Evolutionary conservation across 2,113 vertebrate species (phyloP), one percentile per base, ranked within the genome.

Genomic region (Hemiprocne comata): DNA sequence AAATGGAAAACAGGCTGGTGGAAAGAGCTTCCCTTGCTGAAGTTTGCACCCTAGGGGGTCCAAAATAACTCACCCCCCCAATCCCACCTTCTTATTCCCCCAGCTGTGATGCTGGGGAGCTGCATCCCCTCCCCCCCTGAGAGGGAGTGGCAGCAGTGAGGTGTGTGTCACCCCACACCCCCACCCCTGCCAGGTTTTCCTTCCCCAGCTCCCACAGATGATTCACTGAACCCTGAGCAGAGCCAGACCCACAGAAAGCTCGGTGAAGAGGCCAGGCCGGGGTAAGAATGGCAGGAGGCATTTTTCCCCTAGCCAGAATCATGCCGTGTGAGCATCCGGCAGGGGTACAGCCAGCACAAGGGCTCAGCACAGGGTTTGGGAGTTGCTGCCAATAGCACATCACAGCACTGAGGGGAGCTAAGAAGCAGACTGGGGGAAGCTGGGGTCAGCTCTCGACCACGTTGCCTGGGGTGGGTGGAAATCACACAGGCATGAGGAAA

Each of bases 371-470:
- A 1, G 4, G 13, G 21, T 3, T 29, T 16, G 28, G 6, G 31
- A 53, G 7, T 11, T 38, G 66, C 36, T 74, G 61, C 58, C 75
- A 7, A 18, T 5, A 79, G 78, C 67, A 46, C 38, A 25, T 73
- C 24, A 10, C 17, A 18, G 44, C 42, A 7, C 36, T 4, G 28
- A 44, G 69, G 34, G 20, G 31, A 75, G 75, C 42, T 40, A 51
- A 44, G 69, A 40, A 70, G 29, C 14, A 54, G 48, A 13, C 18
- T 53, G 53, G 44, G n/a, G 54, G 31, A 38, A 53, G 33, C 36
- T 0, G 0, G 54, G 34, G 36, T 17, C 3, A 6, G 57, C 2
- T 2, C 57, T n/a, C 1, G 0, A 44, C 4, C 3, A 54, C 23
- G 0, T 31, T 51, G 54, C 80, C 42, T 54, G 0, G 0, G 48